Percentiles rank a stretch among this genome's conserved stretches.
These are phyloP conservation scores for Halichoerus grypus DNA, from an alignment of 2,113 vertebrate genomes.

Conservation along the genomic window DNA sequence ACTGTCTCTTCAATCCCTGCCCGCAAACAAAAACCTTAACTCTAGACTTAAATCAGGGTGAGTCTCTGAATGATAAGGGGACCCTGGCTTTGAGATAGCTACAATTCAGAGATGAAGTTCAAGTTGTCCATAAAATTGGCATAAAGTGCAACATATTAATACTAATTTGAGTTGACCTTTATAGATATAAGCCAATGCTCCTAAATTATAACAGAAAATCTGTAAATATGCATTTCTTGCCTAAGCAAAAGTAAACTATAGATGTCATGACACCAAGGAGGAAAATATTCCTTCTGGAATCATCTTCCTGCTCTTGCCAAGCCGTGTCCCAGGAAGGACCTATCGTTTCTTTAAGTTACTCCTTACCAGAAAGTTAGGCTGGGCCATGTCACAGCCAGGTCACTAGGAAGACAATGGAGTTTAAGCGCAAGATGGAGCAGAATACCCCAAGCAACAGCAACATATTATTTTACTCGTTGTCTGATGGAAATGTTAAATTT, in stretches of 20 bases:
- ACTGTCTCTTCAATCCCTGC: neutral
- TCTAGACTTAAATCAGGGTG: neutral
- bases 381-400: fast-evolving
- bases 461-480: neutral
- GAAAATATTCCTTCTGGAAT: neutral
- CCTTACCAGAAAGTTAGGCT: neutral
- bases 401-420: neutral
- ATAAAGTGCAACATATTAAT: neutral
- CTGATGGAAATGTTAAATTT: neutral
- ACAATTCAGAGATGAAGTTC: neutral
- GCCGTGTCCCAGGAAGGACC: neutral
- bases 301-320: neutral
- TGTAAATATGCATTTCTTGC: neutral
- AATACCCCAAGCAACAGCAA: neutral
- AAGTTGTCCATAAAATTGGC: neutral
- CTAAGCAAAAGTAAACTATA: neutral
- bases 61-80: neutral
- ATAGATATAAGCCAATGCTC: neutral
- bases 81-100: neutral
- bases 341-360: neutral
- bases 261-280: neutral
- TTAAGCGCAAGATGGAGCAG: neutral
- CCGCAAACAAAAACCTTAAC: neutral
- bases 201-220: neutral
- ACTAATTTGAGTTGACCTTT: neutral